These are phyloP conservation scores for Thryonomys swinderianus DNA, from an alignment of 2,113 vertebrate genomes.

Conservation along the genomic window DNA sequence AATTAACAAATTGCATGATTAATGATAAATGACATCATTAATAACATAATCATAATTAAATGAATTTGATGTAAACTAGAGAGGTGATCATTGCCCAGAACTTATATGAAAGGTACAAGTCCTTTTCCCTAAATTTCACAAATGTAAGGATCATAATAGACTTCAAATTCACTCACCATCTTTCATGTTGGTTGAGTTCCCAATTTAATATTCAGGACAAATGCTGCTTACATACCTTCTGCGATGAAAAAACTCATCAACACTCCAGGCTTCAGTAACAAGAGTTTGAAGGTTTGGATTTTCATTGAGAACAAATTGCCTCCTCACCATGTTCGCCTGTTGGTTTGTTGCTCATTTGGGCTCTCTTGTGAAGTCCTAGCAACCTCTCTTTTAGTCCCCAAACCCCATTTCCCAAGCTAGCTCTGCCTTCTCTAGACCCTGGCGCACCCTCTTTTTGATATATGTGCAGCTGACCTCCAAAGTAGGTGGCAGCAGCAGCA, in stretches of 20 bases:
- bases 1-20: background rate
- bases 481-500: background rate
- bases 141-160: background rate
- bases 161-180: background rate
- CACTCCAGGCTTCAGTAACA: background rate
- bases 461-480: background rate
- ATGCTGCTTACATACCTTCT: background rate
- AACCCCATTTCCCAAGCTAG: background rate
- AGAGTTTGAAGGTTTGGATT: background rate
- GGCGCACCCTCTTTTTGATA: background rate
- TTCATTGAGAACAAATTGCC: background rate
- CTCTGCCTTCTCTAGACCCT: background rate
- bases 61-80: background rate
- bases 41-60: constrained; percentile 28
- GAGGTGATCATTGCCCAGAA: background rate
- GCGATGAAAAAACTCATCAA: background rate
- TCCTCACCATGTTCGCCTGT: background rate
- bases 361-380: background rate
- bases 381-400: background rate
- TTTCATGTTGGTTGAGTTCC: background rate
- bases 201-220: background rate
- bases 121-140: background rate
- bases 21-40: background rate
- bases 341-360: background rate
- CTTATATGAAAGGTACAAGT: background rate